Conservation (phyloP, 1,140 invertebrate genomes). For the Zaprionus inermis region DNA sequence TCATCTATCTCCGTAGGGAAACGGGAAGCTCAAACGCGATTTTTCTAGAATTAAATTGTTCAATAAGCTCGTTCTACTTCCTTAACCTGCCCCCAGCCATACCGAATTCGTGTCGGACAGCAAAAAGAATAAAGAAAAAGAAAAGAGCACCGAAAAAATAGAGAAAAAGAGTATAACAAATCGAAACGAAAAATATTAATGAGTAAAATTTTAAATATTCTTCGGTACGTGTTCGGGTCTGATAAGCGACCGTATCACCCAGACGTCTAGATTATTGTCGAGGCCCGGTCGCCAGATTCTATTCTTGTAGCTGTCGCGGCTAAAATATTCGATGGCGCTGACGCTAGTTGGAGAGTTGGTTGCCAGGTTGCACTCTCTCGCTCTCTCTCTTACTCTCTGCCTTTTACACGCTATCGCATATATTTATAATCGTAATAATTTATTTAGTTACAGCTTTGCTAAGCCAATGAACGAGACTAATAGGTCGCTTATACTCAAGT, state of each 20-base stretch:
- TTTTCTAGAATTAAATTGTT: neutral
- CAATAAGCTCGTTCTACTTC: neutral
- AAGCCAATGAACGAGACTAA: neutral
- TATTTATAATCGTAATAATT: constrained; percentile 7
- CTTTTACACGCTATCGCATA: neutral
- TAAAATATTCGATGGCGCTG: neutral
- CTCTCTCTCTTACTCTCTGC: neutral
- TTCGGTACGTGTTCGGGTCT: neutral
- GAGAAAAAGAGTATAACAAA: neutral
- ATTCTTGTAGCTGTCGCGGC: constrained; percentile 1
- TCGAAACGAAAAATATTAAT: neutral
- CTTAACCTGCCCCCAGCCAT: neutral
- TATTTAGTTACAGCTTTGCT: neutral
- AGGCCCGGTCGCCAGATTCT: constrained; percentile 1
- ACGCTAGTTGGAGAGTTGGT: neutral
- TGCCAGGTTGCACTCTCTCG: neutral
- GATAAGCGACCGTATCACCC: constrained; percentile 4
- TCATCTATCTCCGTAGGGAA: neutral
- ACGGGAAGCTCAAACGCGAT: neutral
- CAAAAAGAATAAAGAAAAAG: neutral
- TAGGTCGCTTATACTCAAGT: neutral
- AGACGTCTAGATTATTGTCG: constrained; percentile 9
- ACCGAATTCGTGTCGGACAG: neutral
- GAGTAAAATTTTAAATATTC: neutral
- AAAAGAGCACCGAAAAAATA: too few species aligned